phyloP scores from a whole-genome alignment of 2,888 invertebrate species.

The Erannis defoliaria region DNA sequence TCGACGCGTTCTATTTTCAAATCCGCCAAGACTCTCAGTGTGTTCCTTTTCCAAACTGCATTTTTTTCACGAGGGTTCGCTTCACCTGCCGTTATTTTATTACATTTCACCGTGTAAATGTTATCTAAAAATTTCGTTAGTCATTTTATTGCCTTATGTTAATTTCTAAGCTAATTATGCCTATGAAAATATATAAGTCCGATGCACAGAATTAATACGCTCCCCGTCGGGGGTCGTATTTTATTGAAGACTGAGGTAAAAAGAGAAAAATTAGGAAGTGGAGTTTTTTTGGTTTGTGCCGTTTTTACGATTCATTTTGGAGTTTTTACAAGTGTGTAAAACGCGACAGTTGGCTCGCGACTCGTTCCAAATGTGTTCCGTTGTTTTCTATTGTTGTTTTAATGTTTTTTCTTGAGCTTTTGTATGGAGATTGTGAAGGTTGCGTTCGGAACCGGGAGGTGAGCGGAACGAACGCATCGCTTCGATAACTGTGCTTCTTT shows the following conservation, averaged over 20 bases:
- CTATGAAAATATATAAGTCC: slow-evolving; percentile 84
- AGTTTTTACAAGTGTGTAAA: slow-evolving; percentile 67
- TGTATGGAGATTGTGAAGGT: slow-evolving; percentile 75
- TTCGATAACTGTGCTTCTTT: slow-evolving; percentile 44
- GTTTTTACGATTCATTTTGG: slow-evolving; percentile 77
- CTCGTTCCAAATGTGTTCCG: slow-evolving; percentile 76
- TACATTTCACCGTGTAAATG: slow-evolving; percentile 73
- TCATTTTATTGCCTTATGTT: slow-evolving; percentile 84
- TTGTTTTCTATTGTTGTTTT: slow-evolving; percentile 72
- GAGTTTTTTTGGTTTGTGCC: slow-evolving; percentile 52
- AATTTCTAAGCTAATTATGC: slow-evolving; percentile 85
- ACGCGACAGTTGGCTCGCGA: slow-evolving; percentile 78
- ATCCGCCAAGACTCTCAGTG: slow-evolving; percentile 66
- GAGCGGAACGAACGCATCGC: slow-evolving; percentile 38
- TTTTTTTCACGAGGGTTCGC: slow-evolving; percentile 43
- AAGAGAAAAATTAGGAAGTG: slow-evolving; percentile 57
- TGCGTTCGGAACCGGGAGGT: slow-evolving; percentile 53
- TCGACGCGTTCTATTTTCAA: slow-evolving; percentile 81
- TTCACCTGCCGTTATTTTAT: slow-evolving; percentile 79
- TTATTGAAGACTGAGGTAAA: slow-evolving; percentile 62
- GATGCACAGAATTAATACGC: slow-evolving; percentile 78
- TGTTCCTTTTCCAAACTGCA: slow-evolving; percentile 49
- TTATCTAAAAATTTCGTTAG: slow-evolving; percentile 84
- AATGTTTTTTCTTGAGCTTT: slow-evolving; percentile 62
- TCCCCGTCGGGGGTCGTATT: slow-evolving; percentile 72